A percentile compares a stretch with the other conserved stretches of the same genome.
phyloP scores from a whole-genome alignment of 1,140 invertebrate genomes.

The Drosophila miranda region DNA sequence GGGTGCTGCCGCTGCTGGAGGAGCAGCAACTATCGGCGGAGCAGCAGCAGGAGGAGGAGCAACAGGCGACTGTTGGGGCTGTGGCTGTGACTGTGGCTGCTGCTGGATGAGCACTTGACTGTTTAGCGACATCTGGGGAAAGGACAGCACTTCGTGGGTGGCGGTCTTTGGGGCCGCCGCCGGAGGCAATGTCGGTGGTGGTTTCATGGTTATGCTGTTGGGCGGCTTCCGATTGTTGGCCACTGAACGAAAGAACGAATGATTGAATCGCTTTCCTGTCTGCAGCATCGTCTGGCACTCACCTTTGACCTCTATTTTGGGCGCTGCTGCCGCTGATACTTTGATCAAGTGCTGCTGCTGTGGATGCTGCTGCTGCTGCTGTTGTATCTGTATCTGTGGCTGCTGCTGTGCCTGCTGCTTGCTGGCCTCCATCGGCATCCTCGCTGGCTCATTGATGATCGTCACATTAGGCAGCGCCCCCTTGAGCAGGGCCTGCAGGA shows the following conservation, averaged over 20 bases:
- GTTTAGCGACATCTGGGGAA: constrained; percentile 48
- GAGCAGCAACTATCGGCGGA: not conserved
- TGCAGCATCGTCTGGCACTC: not conserved
- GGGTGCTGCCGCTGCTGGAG: constrained; percentile 4
- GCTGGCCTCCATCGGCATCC: constrained; percentile 55
- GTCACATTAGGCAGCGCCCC: constrained; percentile 80
- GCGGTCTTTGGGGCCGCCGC: not conserved
- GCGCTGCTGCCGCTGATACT: constrained; percentile 15
- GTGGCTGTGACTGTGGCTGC: constrained; percentile 36
- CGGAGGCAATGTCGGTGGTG: constrained; percentile 45
- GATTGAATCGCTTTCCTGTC: not conserved
- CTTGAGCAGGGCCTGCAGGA: constrained; percentile 77
- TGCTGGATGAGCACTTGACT: constrained; percentile 53
- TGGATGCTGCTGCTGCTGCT: constrained; percentile 39
- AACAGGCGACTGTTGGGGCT: constrained; percentile 15
- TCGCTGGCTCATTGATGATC: constrained; percentile 77
- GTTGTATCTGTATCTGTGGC: not conserved
- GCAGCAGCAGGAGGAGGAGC: not conserved
- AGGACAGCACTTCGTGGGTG: constrained; percentile 48
- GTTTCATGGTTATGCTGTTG: constrained; percentile 50
- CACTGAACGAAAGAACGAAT: constrained; percentile 17
- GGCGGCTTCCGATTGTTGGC: constrained; percentile 50
- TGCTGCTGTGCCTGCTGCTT: constrained; percentile 25
- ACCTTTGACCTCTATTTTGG: constrained; percentile 63
- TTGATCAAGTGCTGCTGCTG: constrained; percentile 42